Evolutionary conservation across 2,113 vertebrate species (phyloP).

Genomic region (Cyanistes caeruleus): DNA sequence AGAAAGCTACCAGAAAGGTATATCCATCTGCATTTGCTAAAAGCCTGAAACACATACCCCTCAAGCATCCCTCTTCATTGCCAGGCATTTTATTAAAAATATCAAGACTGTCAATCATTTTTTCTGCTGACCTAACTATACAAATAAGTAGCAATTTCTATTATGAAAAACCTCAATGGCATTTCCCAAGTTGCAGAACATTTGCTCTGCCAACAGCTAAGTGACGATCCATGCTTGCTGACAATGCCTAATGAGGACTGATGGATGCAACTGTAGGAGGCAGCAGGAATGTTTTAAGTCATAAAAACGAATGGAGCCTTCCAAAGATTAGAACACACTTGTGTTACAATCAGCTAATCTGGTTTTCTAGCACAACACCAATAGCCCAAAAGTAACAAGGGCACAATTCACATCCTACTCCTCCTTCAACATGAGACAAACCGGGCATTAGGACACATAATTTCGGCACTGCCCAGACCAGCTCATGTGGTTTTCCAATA

Average conservation of each 20-base stretch:
- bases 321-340: background rate
- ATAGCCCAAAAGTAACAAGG: background rate
- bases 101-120: background rate
- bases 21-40: background rate
- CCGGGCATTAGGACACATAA: background rate
- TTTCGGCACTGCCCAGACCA: background rate
- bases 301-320: background rate
- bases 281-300: background rate
- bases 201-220: constrained; percentile 39
- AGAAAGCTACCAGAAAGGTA: background rate
- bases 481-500: constrained; percentile 4
- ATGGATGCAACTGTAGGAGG: background rate
- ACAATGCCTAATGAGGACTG: constrained; percentile 34
- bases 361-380: background rate
- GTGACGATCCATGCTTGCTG: background rate
- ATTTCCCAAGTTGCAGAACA: constrained; percentile 9
- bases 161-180: background rate
- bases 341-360: background rate
- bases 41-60: background rate
- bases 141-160: background rate
- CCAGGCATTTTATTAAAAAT: background rate
- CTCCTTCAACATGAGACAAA: background rate
- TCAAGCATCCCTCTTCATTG: background rate
- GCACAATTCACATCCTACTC: background rate
- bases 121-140: constrained; percentile 4